Evolutionary conservation across 2,113 vertebrate species (phyloP), one percentile per base, ranked within the genome.

Genomic region (Garra rufa): DNA sequence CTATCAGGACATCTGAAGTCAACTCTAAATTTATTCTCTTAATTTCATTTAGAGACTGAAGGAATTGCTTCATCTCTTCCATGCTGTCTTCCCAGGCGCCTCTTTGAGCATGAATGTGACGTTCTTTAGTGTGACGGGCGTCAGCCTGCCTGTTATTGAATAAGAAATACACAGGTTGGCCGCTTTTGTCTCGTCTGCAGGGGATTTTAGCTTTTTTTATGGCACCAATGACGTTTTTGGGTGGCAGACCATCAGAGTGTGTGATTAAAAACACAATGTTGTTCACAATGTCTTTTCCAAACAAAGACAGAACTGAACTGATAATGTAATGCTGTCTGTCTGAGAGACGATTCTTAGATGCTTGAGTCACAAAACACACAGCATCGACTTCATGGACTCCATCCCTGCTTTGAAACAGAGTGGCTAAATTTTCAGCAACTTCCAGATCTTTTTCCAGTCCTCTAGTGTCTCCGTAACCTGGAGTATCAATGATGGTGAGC

Each of bases 251-350:
- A 78, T 77, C 38, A 5, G 83, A 85, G 44, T 85, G 73, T 21
- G 83, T 87, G 30, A 85, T 28, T 4, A 85, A 38, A 30, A 77
- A 15, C 19, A 87, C 50, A 14, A 87, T 71, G 28, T 85, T 77
- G 7, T 85, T 28, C 28, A 50, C 71, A 65, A 87, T 70, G 52
- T 85, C 83, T n/a, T 52, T 52, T 21, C 50, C 50, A 8, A 52
- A 52, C 50, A 52, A 52, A 52, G 50, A 52, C 6, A 52, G 50
- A 52, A 52, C 1, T 52, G 50, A 52, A 52, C 50, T 52, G 17
- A 52, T 52, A 21, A 52, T 8, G 2, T 52, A 52, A 52, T 52
- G 50, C 50, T 52, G 50, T 52, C 50, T 2, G 17, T 52, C 50
- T 52, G 50, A 52, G 17, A 52, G 50, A 52, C 50, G 50, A 52